Percentiles rank a stretch among this genome's conserved stretches.
Conservation (phyloP, 1,140 invertebrate genomes). For the Drosophila quadrilineata region DNA sequence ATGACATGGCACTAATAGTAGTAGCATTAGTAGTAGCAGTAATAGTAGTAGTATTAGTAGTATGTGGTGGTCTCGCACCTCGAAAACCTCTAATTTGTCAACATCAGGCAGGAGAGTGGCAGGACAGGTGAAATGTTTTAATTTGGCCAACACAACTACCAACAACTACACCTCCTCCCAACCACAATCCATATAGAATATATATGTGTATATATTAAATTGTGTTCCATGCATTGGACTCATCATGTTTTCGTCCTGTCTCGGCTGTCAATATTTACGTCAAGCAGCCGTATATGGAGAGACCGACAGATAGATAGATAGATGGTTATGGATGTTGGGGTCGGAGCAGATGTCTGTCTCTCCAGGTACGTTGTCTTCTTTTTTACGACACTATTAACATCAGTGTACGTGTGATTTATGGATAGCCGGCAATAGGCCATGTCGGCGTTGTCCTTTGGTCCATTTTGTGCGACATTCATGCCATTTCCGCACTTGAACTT, state of each 20-base stretch:
- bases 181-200: slow-evolving; percentile 20
- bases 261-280: slow-evolving; percentile 53
- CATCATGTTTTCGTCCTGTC: slow-evolving; percentile 37
- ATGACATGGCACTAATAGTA: slow-evolving; percentile 18
- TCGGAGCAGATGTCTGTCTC: slow-evolving; percentile 3
- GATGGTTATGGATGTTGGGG: neutral
- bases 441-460: slow-evolving; percentile 8
- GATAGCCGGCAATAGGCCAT: slow-evolving; percentile 11
- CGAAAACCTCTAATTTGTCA: slow-evolving; percentile 72
- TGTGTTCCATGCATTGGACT: neutral
- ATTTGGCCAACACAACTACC: slow-evolving; percentile 27
- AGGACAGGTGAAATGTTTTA: slow-evolving; percentile 57
- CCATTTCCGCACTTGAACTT: slow-evolving; percentile 40
- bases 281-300: slow-evolving; percentile 9
- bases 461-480: neutral
- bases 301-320: neutral
- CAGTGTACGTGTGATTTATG: slow-evolving; percentile 69
- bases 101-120: slow-evolving; percentile 43
- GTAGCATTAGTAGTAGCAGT: too few species aligned
- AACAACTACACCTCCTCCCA: neutral
- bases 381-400: slow-evolving; percentile 75
- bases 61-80: slow-evolving; percentile 21
- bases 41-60: too few species aligned
- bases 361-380: slow-evolving; percentile 48
- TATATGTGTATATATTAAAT: slow-evolving; percentile 1